A percentile compares a stretch with the other conserved stretches of the same genome.
Evolutionary conservation across 2,113 vertebrate genomes (phyloP).

Genomic region (Puffinus mauretanicus): DNA sequence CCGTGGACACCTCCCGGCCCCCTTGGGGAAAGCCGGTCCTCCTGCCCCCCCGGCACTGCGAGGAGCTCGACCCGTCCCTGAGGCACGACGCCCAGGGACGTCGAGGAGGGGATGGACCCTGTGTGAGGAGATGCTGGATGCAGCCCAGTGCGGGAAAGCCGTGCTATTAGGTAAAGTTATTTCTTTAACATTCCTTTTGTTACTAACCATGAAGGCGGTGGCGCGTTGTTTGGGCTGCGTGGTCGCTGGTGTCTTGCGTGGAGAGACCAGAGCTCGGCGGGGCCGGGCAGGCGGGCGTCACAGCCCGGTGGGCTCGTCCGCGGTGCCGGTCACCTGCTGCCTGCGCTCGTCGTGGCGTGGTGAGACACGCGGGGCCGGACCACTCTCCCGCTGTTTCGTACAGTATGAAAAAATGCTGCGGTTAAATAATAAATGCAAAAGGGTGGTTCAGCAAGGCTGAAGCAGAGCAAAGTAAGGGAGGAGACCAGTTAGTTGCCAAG

Average conservation of each 20-base stretch:
- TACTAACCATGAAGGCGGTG: rapidly evolving
- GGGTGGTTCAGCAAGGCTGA: background rate
- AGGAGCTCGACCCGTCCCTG: too few species aligned
- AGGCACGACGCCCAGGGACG: rapidly evolving
- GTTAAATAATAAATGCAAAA: too few species aligned
- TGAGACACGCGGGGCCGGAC: rapidly evolving
- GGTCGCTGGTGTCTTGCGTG: rapidly evolving
- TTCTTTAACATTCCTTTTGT: background rate
- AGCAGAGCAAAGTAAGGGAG: too few species aligned
- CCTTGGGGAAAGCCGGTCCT: rapidly evolving
- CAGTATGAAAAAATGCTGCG: background rate
- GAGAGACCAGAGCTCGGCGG: too few species aligned
- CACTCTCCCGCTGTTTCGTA: too few species aligned
- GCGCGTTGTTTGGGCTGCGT: rapidly evolving
- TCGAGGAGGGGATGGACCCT: rapidly evolving
- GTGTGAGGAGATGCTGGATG: background rate
- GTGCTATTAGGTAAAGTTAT: background rate
- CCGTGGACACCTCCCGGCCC: too few species aligned
- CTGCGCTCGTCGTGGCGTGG: background rate
- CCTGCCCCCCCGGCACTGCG: background rate
- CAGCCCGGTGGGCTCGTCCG: rapidly evolving
- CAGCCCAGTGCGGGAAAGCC: rapidly evolving
- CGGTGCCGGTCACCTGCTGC: background rate
- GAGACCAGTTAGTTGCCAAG: background rate
- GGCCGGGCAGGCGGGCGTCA: rapidly evolving